phyloP scores from a whole-genome alignment of 1,140 invertebrate genomes.

The Apis dorsata region DNA sequence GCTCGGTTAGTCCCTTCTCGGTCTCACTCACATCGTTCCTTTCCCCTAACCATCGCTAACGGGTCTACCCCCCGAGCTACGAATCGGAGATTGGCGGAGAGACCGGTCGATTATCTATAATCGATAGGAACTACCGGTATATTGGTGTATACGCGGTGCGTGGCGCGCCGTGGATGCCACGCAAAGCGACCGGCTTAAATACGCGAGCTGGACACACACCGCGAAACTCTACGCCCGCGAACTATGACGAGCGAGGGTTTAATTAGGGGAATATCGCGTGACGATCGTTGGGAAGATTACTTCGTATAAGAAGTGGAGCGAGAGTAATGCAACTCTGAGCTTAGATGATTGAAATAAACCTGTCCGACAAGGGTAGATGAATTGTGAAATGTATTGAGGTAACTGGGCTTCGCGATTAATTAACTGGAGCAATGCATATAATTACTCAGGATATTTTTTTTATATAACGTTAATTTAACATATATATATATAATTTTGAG shows the following conservation, averaged over 20 bases:
- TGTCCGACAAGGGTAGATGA: no score
- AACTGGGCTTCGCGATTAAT: no score
- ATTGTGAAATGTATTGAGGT: no score
- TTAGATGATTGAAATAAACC: no score
- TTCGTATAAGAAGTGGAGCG: not conserved
- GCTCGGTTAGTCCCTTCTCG: not conserved
- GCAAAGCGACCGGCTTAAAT: not conserved
- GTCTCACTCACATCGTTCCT: conserved; percentile 12
- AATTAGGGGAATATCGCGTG: not conserved
- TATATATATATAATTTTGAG: no score
- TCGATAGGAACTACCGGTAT: conserved; percentile 62
- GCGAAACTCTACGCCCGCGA: not conserved
- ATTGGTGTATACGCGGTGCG: conserved; percentile 52
- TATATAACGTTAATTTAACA: no score
- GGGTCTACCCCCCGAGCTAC: conserved; percentile 62
- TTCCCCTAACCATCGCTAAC: conserved; percentile 52
- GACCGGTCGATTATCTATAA: conserved; percentile 68
- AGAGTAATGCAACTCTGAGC: not conserved
- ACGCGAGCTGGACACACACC: not conserved
- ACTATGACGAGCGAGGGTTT: not conserved
- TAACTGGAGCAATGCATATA: no score
- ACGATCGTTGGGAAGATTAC: not conserved
- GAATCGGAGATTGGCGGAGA: conserved; percentile 68
- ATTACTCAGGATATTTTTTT: no score
- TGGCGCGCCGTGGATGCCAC: conserved; percentile 17